Evolutionary conservation across 2,888 invertebrate species (phyloP), one percentile per base, ranked within the genome.

Genomic region (Volucella bombylans): DNA sequence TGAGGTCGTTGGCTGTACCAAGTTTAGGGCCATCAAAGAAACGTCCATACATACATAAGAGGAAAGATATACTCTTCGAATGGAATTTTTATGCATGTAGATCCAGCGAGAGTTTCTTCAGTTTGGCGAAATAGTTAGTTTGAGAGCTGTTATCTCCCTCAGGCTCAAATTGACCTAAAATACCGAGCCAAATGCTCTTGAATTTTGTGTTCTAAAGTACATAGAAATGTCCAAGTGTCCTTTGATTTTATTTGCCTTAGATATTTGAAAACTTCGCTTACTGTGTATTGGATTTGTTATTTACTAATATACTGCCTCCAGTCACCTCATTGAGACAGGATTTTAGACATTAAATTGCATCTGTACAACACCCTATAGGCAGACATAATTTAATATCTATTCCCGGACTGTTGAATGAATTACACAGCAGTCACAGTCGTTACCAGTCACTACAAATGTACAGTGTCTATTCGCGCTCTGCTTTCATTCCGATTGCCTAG

Each of bases 401-500:
- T 57, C 14, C 59, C 59, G 39, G 59, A 54, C 74, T 50, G 50
- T 45, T 71, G 69, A 79, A 79, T 83, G 79, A 83, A 74, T 71
- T 74, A 74, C 69, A 54, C 64, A 62, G 73, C 61, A 67, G 18
- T 10, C 43, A 67, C 62, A 73, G 15, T 31, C 14, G 49, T 45
- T 6, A 31, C 31, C 31, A 31, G 31, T 31, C 31, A 31, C 31
- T 31, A 43, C 52, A n/a, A 6, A 50, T 14, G 11, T 67, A 52
- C 12, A 31, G 55, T 38, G 52, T 31, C 23, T 71, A 59, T 69
- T 67, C 65, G 14, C 52, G 73, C 49, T 83, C 79, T 74, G 83
- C 83, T 83, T 83, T 83, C 83, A 65, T 74, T 79, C 72, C 78
- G 73, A 72, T 83, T 71, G 65, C 69, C 69, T 74, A 77, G 77